phyloP scores from a whole-genome alignment of 1,140 invertebrate species.

The Conus betulinus region DNA sequence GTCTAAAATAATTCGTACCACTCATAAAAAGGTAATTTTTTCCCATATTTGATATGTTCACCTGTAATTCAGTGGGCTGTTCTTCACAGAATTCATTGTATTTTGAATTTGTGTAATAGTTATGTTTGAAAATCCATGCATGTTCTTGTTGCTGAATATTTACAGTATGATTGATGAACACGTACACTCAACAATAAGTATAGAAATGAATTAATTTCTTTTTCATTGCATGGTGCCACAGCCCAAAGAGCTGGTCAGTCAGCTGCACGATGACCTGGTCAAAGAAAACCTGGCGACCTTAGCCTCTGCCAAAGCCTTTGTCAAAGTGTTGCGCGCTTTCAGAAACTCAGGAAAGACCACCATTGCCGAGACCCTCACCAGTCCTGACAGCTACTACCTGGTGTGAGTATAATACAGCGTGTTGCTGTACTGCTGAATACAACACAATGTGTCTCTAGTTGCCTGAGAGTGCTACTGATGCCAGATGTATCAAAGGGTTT shows the following conservation, averaged over 20 bases:
- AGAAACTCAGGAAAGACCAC: conserved; percentile 60
- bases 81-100: no score
- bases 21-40: no score
- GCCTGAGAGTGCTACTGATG: no score
- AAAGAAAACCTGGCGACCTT: conserved; percentile 61
- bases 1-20: no score
- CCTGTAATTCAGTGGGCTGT: no score
- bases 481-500: no score
- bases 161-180: neutral
- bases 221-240: conserved; percentile 22
- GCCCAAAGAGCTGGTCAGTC: conserved; percentile 55
- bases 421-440: no score
- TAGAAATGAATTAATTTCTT: no score
- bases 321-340: conserved; percentile 63
- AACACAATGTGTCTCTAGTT: neutral
- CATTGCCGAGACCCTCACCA: conserved; percentile 62
- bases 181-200: no score
- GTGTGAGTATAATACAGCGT: conserved; percentile 60
- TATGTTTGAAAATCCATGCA: no score
- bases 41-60: no score
- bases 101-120: no score
- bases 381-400: conserved; percentile 61
- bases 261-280: conserved; percentile 59
- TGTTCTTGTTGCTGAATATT: neutral
- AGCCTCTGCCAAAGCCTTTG: conserved; percentile 66